A percentile compares a stretch with the other conserved stretches of the same genome.
These are phyloP conservation scores for Dasypolia templi DNA, from an alignment of 2,888 invertebrate species.

Conservation along the genomic window DNA sequence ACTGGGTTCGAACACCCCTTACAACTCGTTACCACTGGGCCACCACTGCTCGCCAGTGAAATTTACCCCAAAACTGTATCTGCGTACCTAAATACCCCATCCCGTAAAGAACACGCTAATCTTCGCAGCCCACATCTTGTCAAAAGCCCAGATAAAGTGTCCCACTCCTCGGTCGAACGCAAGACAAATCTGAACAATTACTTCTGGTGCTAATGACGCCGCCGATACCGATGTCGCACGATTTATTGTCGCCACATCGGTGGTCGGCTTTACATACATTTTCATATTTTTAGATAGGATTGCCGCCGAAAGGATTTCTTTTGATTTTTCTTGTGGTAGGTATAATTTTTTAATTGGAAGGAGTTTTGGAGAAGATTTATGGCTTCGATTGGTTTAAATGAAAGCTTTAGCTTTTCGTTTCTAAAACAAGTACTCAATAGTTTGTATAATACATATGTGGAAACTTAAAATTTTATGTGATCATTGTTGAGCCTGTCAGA, in stretches of 20 bases:
- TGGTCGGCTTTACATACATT: conserved; percentile 86
- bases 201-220: conserved; percentile 85
- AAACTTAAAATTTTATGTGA: no score
- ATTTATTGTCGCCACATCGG: conserved; percentile 85
- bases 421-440: no score
- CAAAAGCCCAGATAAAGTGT: conserved; percentile 77
- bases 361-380: conserved; percentile 52
- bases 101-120: conserved; percentile 56
- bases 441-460: no score
- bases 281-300: conserved; percentile 81
- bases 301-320: conserved; percentile 78
- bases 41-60: no score
- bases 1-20: no score
- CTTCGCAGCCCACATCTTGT: conserved; percentile 78
- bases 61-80: conserved; percentile 3
- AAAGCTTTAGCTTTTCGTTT: not conserved
- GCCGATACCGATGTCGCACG: conserved; percentile 82
- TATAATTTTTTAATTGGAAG: conserved; percentile 53
- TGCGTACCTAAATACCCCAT: conserved; percentile 1
- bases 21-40: no score
- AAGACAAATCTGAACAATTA: conserved; percentile 87
- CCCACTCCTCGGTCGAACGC: conserved; percentile 75
- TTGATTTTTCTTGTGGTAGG: conserved; percentile 54
- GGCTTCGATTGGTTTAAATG: not conserved
- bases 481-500: no score